These are phyloP conservation scores for Colinus virginianus DNA, from an alignment of 2,113 vertebrate species.

Conservation along the genomic window DNA sequence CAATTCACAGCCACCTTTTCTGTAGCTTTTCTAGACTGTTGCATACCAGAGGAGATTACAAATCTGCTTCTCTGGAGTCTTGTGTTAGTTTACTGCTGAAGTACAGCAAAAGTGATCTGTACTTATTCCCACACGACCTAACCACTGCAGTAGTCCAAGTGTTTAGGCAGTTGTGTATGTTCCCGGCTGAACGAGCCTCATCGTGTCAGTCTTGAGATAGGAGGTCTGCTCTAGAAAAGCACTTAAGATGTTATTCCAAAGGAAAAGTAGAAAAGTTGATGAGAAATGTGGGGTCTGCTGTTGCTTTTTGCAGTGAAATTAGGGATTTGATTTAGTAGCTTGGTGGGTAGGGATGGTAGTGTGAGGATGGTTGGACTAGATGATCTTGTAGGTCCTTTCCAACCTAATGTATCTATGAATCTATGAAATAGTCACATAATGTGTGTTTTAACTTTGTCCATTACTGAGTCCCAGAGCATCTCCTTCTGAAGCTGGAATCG, in stretches of 20 bases:
- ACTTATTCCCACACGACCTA: neutral
- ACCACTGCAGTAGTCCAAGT: neutral
- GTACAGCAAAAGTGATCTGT: too few species aligned
- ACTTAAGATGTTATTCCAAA: neutral
- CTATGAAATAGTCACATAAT: neutral
- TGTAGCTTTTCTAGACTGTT: accelerated
- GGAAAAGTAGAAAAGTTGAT: neutral
- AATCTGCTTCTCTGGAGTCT: neutral
- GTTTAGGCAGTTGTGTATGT: neutral
- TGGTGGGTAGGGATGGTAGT: too few species aligned
- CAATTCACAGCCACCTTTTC: neutral
- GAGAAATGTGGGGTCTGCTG: neutral
- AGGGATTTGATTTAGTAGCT: too few species aligned
- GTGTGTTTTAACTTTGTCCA: neutral
- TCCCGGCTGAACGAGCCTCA: neutral
- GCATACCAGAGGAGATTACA: neutral
- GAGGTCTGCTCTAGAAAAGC: neutral
- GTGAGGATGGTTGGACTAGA: too few species aligned
- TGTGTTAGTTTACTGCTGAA: neutral
- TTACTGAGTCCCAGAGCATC: neutral
- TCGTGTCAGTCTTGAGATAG: neutral
- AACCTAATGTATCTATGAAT: too few species aligned
- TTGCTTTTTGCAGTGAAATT: neutral
- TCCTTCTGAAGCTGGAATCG: neutral
- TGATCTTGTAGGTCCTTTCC: too few species aligned